Evolutionary conservation across 2,888 invertebrate species (phyloP).

Genomic region (Zootermopsis nevadensis): DNA sequence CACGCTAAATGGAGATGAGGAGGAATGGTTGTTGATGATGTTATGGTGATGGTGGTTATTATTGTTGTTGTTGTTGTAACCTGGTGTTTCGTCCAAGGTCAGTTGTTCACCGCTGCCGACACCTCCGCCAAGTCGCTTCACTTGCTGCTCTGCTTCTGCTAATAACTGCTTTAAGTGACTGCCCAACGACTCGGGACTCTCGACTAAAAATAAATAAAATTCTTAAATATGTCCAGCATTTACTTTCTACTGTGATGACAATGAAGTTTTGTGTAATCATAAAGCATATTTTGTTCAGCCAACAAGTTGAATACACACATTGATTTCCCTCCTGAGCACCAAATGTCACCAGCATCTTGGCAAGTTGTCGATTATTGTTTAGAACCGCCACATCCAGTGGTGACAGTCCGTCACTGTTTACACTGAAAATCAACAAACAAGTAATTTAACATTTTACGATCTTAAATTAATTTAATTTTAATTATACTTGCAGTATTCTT

Average conservation of each 20-base stretch:
- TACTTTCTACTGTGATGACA: too few species aligned
- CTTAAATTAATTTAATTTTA: too few species aligned
- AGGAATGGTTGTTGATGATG: conserved; percentile 63
- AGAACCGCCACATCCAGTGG: conserved; percentile 94
- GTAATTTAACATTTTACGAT: too few species aligned
- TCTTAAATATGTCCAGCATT: too few species aligned
- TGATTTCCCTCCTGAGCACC: conserved; percentile 87
- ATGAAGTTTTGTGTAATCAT: too few species aligned
- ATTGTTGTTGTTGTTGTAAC: conserved; percentile 51
- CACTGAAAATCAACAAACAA: conserved; percentile 67
- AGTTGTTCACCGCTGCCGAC: conserved; percentile 53
- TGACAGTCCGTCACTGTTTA: conserved; percentile 89
- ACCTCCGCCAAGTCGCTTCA: conserved; percentile 79
- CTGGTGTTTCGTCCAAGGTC: conserved; percentile 52
- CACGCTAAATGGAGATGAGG: conserved; percentile 68
- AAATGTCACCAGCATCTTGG: conserved; percentile 88
- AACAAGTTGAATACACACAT: conserved; percentile 70
- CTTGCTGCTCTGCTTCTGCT: conserved; percentile 84
- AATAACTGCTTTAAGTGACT: conserved; percentile 80
- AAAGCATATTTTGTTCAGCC: too few species aligned
- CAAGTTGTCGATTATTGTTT: conserved; percentile 87
- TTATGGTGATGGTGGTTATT: conserved; percentile 58
- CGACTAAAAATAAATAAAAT: conserved; percentile 65
- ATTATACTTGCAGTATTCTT: too few species aligned
- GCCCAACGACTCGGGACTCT: conserved; percentile 78